Evolutionary conservation across 1,140 invertebrate species (phyloP).

Genomic region (Rhyzopertha dominica): DNA sequence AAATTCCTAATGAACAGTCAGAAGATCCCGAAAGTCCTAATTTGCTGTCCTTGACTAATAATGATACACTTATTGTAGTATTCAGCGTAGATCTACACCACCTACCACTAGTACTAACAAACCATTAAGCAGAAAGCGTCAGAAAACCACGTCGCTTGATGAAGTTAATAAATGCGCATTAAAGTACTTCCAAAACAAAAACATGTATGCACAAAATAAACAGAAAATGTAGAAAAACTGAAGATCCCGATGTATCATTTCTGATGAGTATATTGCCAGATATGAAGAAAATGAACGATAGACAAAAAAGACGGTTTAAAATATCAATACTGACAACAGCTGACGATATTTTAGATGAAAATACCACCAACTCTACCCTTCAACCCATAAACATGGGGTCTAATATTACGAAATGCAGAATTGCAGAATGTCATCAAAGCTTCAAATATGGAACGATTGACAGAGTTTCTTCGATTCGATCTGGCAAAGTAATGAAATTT

Average conservation of each 20-base stretch:
- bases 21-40: not conserved
- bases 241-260: conserved; percentile 23
- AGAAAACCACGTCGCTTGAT: conserved; percentile 9
- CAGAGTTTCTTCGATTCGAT: too few relatives aligned
- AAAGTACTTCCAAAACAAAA: conserved; percentile 13
- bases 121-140: not conserved
- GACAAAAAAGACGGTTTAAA: conserved; percentile 25
- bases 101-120: not conserved
- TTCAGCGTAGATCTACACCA: too few relatives aligned
- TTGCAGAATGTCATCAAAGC: not conserved
- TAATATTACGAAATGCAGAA: conserved; percentile 14
- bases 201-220: conserved; percentile 10
- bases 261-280: conserved; percentile 21
- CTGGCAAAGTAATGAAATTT: conserved; percentile 4
- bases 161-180: conserved; percentile 11
- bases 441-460: not conserved
- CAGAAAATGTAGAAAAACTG: conserved; percentile 8
- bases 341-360: conserved; percentile 16
- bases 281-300: conserved; percentile 24
- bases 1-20: not conserved
- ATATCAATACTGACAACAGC: conserved; percentile 21
- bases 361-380: conserved; percentile 9
- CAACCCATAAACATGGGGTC: conserved; percentile 7
- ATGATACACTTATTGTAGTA: too few relatives aligned
- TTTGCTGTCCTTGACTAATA: too few relatives aligned